phyloP scores from a whole-genome alignment of 1,140 invertebrate species.

The Spodoptera litura region DNA sequence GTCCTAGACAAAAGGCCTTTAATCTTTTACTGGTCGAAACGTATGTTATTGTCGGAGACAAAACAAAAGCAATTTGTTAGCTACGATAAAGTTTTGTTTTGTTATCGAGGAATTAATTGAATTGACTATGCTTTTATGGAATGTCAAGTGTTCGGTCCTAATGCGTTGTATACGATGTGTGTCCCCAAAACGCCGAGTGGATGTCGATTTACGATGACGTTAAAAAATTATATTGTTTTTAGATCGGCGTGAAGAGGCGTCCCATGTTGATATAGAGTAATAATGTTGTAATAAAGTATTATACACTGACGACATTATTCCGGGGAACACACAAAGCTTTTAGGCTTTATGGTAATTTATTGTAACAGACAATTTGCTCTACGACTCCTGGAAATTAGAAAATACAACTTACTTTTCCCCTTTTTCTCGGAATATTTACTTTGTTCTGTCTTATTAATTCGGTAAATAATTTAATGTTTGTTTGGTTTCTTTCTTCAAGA shows the following conservation, averaged over 20 bases:
- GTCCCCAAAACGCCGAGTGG: neutral
- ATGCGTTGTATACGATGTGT: slow-evolving; percentile 8
- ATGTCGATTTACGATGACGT: slow-evolving; percentile 14
- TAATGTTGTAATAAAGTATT: neutral
- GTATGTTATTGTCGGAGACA: neutral
- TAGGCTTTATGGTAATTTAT: slow-evolving; percentile 19
- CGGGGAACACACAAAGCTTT: slow-evolving; percentile 19
- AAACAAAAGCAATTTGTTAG: slow-evolving; percentile 15
- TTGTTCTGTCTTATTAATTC: neutral
- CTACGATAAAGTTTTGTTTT: slow-evolving; percentile 36
- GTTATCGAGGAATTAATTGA: slow-evolving; percentile 34
- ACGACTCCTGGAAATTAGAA: slow-evolving; percentile 14
- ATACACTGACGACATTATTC: slow-evolving; percentile 6
- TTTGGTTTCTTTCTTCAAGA: neutral
- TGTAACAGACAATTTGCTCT: neutral
- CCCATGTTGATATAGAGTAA: neutral
- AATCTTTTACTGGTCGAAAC: neutral
- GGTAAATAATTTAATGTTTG: neutral
- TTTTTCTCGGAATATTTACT: neutral
- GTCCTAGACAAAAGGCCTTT: neutral
- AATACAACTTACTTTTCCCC: neutral
- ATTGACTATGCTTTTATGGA: slow-evolving; percentile 23
- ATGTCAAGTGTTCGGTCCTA: slow-evolving; percentile 4
- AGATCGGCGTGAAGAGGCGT: neutral
- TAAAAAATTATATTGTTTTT: slow-evolving; percentile 23